Evolutionary conservation across 2,113 vertebrate species (phyloP).

Genomic region (Baryphthengus martii): DNA sequence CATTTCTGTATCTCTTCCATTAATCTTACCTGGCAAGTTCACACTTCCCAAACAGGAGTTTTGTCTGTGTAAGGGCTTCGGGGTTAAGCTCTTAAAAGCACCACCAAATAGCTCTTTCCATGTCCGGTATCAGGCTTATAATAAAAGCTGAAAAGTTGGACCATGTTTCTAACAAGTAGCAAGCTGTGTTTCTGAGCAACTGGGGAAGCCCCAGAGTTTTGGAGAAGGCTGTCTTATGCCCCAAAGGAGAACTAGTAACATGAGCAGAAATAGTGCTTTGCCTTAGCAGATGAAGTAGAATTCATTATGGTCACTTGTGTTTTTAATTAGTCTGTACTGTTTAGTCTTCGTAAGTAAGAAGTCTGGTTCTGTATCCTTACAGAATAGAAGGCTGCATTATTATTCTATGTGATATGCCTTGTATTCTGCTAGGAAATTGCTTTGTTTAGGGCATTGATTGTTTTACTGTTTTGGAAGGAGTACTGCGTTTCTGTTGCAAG

Average conservation of each 20-base stretch:
- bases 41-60: background rate
- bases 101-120: background rate
- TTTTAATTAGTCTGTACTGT: conserved; percentile 23
- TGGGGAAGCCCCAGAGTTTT: background rate
- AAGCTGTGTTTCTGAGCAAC: background rate
- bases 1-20: background rate
- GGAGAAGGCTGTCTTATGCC: background rate
- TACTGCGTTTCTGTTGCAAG: background rate
- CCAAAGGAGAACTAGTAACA: background rate
- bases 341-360: background rate
- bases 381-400: background rate
- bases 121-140: background rate
- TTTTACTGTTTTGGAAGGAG: background rate
- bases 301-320: background rate
- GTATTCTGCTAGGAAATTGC: background rate
- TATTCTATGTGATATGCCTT: background rate
- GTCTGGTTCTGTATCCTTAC: background rate
- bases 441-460: background rate
- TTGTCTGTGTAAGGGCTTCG: background rate
- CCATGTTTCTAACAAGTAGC: background rate
- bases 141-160: background rate
- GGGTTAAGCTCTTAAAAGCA: background rate
- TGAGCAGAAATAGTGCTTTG: background rate
- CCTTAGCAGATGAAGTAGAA: background rate
- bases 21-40: background rate